Evolutionary conservation across 30 jellyfish, hydroid and myxozoan genomes (phyloP).

Genomic region (Sanderia malayensis): DNA sequence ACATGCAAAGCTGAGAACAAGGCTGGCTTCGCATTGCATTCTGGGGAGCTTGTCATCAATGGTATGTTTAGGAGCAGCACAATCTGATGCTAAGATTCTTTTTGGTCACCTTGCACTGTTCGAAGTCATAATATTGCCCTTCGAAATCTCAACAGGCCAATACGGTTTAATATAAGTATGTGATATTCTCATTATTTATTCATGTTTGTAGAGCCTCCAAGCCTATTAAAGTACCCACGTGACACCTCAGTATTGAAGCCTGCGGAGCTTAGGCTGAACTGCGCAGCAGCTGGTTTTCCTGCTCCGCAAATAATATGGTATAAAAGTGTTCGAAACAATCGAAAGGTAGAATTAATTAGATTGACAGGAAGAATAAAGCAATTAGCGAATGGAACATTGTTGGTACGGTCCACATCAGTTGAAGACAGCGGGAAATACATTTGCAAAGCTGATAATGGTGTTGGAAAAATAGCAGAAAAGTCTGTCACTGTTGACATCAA

Average conservation of each 20-base stretch:
- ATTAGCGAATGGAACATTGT: slow-evolving; percentile 70
- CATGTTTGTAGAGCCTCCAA: slow-evolving; percentile 49
- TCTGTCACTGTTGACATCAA: slow-evolving; percentile 53
- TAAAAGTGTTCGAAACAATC: slow-evolving; percentile 25
- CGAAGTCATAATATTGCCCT: no score
- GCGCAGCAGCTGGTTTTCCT: slow-evolving; percentile 88
- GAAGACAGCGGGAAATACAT: slow-evolving; percentile 73
- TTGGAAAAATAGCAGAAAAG: slow-evolving; percentile 57
- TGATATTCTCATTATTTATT: no score
- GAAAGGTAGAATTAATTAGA: slow-evolving; percentile 17
- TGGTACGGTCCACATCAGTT: slow-evolving; percentile 45
- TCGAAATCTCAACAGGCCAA: no score
- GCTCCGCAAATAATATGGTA: slow-evolving; percentile 91
- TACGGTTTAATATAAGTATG: no score
- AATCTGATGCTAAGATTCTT: no score
- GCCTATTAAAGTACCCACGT: slow-evolving; percentile 37
- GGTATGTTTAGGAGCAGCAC: slow-evolving; percentile 64
- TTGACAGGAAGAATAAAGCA: slow-evolving; percentile 61
- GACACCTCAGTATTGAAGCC: slow-evolving; percentile 68
- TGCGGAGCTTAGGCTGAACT: slow-evolving; percentile 31
- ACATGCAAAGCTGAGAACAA: slow-evolving; percentile 82
- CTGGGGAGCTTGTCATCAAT: slow-evolving; percentile 68
- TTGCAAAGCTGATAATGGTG: slow-evolving; percentile 75
- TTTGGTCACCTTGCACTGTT: no score
- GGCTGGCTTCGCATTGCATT: slow-evolving; percentile 75